These are phyloP conservation scores for Onychomys arenicola DNA, from an alignment of 2,797 vertebrate genomes.

Conservation along the genomic window DNA sequence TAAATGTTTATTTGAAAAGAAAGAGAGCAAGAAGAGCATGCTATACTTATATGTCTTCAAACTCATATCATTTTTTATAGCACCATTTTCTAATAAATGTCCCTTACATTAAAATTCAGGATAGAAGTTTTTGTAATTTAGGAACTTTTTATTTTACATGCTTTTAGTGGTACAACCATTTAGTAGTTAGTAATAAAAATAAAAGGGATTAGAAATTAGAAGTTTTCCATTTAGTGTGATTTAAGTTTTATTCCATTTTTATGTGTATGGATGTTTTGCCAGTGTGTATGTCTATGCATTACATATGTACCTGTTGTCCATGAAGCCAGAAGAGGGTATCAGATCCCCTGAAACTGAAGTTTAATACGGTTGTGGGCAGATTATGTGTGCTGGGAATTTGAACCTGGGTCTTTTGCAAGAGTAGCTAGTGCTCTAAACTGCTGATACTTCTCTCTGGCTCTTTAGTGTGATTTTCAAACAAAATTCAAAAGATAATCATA, in stretches of 20 bases:
- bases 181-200: conserved; percentile 4
- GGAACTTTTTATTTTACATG: neutral
- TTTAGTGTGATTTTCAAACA: conserved; percentile 13
- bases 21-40: neutral
- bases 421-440: neutral
- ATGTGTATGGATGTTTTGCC: neutral
- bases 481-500: conserved; percentile 10
- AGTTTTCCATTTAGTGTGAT: neutral
- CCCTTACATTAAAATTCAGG: neutral
- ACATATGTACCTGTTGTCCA: neutral
- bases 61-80: neutral
- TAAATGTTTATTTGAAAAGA: neutral
- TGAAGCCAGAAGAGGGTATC: neutral
- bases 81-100: neutral
- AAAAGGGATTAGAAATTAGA: neutral
- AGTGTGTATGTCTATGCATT: neutral
- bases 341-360: neutral
- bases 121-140: conserved; percentile 2
- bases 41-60: neutral
- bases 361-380: neutral
- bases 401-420: neutral
- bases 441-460: neutral
- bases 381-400: neutral
- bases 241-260: neutral
- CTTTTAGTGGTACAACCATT: neutral